phyloP scores from a whole-genome alignment of 2,797 vertebrate genomes.

The Coccyzus lansbergi region DNA sequence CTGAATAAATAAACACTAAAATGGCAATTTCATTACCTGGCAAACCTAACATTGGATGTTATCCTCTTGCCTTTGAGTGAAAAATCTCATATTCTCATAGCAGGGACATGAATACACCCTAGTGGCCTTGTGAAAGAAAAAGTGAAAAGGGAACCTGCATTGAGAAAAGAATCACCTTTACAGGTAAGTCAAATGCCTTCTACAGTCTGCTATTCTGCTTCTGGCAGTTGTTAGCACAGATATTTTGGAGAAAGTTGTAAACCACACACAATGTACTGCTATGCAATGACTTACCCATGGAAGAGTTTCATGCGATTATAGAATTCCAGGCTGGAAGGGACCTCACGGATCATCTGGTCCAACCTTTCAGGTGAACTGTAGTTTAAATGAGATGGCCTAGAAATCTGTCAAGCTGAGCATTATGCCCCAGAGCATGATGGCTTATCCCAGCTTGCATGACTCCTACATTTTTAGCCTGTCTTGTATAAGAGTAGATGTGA shows the following conservation, averaged over 20 bases:
- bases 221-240: background rate
- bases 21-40: background rate
- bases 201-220: background rate
- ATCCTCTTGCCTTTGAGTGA: background rate
- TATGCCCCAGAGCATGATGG: background rate
- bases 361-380: too few relatives aligned
- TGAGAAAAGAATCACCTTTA: background rate
- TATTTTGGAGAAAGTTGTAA: background rate
- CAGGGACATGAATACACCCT: background rate
- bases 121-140: background rate
- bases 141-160: background rate
- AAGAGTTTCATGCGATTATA: background rate
- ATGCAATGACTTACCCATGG: background rate
- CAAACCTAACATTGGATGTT: background rate
- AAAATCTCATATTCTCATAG: background rate
- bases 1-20: background rate
- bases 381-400: too few relatives aligned
- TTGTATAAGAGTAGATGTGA: background rate
- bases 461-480: slow-evolving; percentile 19
- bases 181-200: background rate
- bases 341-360: too few relatives aligned
- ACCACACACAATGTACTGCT: background rate
- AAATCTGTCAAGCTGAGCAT: too few relatives aligned
- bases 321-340: too few relatives aligned
- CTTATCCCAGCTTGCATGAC: background rate